Percentiles rank a stretch among this genome's conserved stretches.
Evolutionary conservation across 2,888 invertebrate species (phyloP).

Genomic region (Chirona hameri): DNA sequence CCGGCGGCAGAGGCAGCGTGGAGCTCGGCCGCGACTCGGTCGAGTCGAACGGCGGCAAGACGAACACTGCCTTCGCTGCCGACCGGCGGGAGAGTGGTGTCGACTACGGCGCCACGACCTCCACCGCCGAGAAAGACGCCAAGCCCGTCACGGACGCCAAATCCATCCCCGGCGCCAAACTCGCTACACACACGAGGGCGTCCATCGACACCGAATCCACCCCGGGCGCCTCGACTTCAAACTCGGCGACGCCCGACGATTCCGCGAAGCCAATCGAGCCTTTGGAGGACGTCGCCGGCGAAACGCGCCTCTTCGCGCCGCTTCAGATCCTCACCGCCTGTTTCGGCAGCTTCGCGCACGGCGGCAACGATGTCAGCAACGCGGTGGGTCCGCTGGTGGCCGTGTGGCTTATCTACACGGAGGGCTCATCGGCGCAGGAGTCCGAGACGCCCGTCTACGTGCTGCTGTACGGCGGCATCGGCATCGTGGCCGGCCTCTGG

Average conservation of each 20-base stretch:
- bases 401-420: constrained; percentile 83
- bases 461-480: constrained; percentile 88
- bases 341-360: constrained; percentile 98
- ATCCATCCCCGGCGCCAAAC: neutral
- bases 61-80: neutral
- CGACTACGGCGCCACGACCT: neutral
- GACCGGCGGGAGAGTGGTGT: neutral
- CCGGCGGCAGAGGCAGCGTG: too few species aligned
- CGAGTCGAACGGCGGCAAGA: neutral
- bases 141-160: neutral
- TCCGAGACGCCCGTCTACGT: constrained; percentile 87
- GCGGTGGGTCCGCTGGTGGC: constrained; percentile 96
- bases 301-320: constrained; percentile 76
- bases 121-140: neutral
- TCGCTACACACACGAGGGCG: neutral
- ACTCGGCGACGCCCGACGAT: neutral
- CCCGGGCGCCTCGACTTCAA: neutral
- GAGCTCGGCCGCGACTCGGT: neutral
- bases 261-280: constrained; percentile 28
- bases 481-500: constrained; percentile 96
- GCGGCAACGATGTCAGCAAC: constrained; percentile 98
- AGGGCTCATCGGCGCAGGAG: constrained; percentile 75
- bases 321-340: constrained; percentile 94
- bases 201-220: neutral
- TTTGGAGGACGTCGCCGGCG: constrained; percentile 48